Conservation (phyloP, 2,888 invertebrate genomes). For the Thyatira batis region DNA sequence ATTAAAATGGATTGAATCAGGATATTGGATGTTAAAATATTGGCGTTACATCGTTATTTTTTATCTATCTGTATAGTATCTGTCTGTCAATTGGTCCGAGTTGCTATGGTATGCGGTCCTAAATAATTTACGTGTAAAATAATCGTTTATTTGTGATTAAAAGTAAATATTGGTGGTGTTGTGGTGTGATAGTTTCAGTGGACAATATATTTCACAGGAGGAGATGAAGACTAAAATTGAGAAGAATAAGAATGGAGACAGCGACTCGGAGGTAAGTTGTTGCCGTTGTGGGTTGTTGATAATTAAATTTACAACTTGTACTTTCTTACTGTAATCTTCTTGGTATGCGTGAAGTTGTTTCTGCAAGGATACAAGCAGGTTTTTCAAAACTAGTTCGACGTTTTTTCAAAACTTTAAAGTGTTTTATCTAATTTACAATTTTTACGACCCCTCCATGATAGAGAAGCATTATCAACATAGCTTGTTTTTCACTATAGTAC, state of each 20-base stretch:
- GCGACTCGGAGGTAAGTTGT: slow-evolving; percentile 80
- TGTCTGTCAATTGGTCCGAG: slow-evolving; percentile 60
- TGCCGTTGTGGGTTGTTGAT: slow-evolving; percentile 46
- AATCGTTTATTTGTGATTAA: slow-evolving; percentile 53
- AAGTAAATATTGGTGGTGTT: slow-evolving; percentile 57
- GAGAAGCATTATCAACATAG: too few relatives aligned
- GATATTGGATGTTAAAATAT: too few relatives aligned
- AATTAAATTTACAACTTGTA: slow-evolving; percentile 31
- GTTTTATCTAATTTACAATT: too few relatives aligned
- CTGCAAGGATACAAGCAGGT: slow-evolving; percentile 15
- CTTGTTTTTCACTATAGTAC: too few relatives aligned
- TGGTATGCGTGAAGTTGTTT: slow-evolving; percentile 27
- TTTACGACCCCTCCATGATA: too few relatives aligned
- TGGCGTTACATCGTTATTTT: neutral
- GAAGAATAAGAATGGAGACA: slow-evolving; percentile 81
- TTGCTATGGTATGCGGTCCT: slow-evolving; percentile 62
- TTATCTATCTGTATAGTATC: neutral
- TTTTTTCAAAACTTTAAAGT: neutral
- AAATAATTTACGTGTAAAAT: slow-evolving; percentile 69
- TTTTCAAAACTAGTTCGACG: neutral
- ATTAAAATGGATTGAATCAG: slow-evolving; percentile 12
- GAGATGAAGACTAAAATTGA: slow-evolving; percentile 83
- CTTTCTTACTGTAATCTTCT: slow-evolving; percentile 32
- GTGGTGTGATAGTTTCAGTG: slow-evolving; percentile 69
- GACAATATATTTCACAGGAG: slow-evolving; percentile 72